Percentiles rank a stretch among this genome's conserved stretches.
phyloP scores from a whole-genome alignment of 2,888 invertebrate species.

The Pachycephus smyrnensis region DNA sequence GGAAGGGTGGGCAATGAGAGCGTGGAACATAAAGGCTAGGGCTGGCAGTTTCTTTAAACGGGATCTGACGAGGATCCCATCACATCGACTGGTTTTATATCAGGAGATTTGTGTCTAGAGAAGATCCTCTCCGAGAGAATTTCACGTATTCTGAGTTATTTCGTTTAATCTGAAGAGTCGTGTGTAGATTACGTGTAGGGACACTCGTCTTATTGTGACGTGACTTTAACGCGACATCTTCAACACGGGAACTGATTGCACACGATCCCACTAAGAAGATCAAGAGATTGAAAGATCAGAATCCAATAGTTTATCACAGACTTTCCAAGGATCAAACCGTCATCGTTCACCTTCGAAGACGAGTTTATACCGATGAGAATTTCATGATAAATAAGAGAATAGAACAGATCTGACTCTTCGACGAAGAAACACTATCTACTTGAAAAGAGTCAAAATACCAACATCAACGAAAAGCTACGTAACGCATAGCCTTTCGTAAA shows the following conservation, averaged over 20 bases:
- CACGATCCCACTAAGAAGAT: slow-evolving; percentile 29
- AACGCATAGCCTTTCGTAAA: background rate
- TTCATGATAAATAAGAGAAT: background rate
- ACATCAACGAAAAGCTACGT: background rate
- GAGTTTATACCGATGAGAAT: background rate
- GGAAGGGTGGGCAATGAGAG: slow-evolving; percentile 46
- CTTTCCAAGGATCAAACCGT: background rate
- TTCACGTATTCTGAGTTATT: background rate
- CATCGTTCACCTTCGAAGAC: background rate
- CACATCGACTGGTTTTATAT: slow-evolving; percentile 48
- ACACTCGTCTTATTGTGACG: background rate
- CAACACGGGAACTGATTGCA: slow-evolving; percentile 4
- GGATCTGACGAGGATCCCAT: slow-evolving; percentile 35
- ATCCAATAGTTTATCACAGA: background rate
- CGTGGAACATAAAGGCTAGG: slow-evolving; percentile 40
- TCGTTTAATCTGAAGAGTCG: background rate
- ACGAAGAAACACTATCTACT: background rate
- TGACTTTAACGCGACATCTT: background rate
- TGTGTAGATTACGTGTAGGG: slow-evolving; percentile 1
- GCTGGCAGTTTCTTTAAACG: slow-evolving; percentile 38
- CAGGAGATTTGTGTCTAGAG: slow-evolving; percentile 56
- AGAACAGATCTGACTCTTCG: background rate
- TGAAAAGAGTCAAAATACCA: background rate
- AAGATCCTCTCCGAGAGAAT: background rate
- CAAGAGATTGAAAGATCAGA: slow-evolving; percentile 26